Percentiles rank a stretch among this genome's conserved stretches.
Evolutionary conservation across 1,140 invertebrate genomes (phyloP).

Genomic region (Drosophila kanapiae): DNA sequence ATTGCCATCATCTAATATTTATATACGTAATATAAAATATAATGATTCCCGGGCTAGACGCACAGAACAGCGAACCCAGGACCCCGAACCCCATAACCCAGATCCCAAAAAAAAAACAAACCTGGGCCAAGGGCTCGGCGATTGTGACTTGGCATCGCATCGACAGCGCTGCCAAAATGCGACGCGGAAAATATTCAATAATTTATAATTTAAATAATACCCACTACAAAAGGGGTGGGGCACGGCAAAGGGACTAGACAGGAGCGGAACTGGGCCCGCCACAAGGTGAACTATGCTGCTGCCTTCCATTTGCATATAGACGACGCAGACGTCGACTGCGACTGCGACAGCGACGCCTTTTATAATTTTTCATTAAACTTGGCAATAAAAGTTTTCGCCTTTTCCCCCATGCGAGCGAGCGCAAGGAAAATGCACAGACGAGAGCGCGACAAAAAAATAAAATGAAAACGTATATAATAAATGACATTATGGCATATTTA

Average conservation of each 20-base stretch:
- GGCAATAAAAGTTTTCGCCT: slow-evolving; percentile 80
- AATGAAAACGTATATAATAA: slow-evolving; percentile 79
- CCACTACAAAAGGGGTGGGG: slow-evolving; percentile 56
- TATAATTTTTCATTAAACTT: slow-evolving; percentile 84
- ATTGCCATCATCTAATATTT: slow-evolving; percentile 65
- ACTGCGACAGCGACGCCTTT: slow-evolving; percentile 62
- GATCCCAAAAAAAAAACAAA: neutral
- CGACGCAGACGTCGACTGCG: slow-evolving; percentile 21
- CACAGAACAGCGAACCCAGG: slow-evolving; percentile 1
- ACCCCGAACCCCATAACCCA: neutral
- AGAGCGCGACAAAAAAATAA: slow-evolving; percentile 45
- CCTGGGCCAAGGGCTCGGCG: slow-evolving; percentile 32
- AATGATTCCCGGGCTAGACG: slow-evolving; percentile 54
- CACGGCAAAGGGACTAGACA: slow-evolving; percentile 9
- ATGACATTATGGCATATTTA: slow-evolving; percentile 84
- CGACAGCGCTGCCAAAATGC: slow-evolving; percentile 52
- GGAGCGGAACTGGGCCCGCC: slow-evolving; percentile 26
- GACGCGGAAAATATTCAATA: slow-evolving; percentile 79
- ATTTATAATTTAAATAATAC: slow-evolving; percentile 84
- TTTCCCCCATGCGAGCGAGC: slow-evolving; percentile 66
- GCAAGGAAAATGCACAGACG: slow-evolving; percentile 54
- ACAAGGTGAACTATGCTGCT: slow-evolving; percentile 71
- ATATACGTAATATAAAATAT: slow-evolving; percentile 69
- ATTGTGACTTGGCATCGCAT: slow-evolving; percentile 34
- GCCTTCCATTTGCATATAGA: slow-evolving; percentile 64